Evolutionary conservation across 2,888 invertebrate genomes (phyloP).

Genomic region (Cantharis rufa): DNA sequence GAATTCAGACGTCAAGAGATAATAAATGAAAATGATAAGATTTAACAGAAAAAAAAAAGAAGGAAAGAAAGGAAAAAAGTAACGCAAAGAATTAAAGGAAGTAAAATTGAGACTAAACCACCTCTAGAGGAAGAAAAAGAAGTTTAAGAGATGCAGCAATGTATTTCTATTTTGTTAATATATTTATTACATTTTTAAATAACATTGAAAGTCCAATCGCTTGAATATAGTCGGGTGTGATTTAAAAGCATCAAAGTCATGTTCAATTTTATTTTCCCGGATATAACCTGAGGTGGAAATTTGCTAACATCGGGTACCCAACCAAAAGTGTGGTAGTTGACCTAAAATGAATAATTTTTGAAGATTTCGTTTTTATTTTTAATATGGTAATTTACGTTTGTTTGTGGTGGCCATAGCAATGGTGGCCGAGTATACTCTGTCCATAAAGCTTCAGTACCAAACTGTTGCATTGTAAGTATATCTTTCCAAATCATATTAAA

Average conservation of each 20-base stretch:
- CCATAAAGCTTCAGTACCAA: neutral
- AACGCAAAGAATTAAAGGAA: no score
- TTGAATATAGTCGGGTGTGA: neutral
- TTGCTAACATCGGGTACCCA: neutral
- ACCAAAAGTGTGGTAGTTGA: neutral
- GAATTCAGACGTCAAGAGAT: slow-evolving; percentile 54
- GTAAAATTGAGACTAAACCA: no score
- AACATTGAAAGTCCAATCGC: neutral
- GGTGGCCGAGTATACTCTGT: neutral
- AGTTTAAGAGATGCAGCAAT: no score
- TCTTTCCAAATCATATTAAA: neutral
- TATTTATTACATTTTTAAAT: no score
- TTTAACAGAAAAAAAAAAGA: no score
- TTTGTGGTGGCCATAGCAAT: neutral
- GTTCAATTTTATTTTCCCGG: neutral
- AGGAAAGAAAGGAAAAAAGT: no score
- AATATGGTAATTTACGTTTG: neutral
- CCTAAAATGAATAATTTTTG: neutral
- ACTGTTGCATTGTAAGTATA: neutral
- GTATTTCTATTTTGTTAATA: neutral
- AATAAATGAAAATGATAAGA: no score
- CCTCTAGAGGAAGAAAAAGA: no score
- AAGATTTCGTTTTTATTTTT: neutral
- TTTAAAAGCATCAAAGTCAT: neutral
- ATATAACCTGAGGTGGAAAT: neutral